phyloP scores from a whole-genome alignment of 92 coral and sea anemone genomes.

The Actinernus sp. region DNA sequence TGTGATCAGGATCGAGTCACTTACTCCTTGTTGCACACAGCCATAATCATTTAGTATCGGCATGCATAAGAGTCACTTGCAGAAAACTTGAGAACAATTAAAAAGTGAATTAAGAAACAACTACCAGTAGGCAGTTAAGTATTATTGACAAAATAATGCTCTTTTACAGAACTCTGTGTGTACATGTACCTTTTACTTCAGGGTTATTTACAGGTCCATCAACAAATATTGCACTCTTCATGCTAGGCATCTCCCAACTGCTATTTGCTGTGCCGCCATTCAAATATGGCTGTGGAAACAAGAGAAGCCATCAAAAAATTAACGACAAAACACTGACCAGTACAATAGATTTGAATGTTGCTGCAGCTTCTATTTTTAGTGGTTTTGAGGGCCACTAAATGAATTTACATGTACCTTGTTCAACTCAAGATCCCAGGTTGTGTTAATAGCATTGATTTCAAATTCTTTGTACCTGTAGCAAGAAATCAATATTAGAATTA shows the following conservation, averaged over 20 bases:
- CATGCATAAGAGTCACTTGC: too few species aligned
- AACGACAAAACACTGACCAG: too few species aligned
- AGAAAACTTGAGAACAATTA: too few species aligned
- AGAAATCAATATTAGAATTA: background rate
- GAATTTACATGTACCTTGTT: conserved; percentile 53
- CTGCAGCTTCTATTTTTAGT: too few species aligned
- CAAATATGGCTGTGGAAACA: conserved; percentile 62
- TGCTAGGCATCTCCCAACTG: conserved; percentile 90
- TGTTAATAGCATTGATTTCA: conserved; percentile 89
- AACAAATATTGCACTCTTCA: conserved; percentile 83
- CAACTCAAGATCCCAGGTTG: conserved; percentile 85
- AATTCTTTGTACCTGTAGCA: conserved; percentile 83
- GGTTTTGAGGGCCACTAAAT: too few species aligned
- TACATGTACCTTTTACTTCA: conserved; percentile 39
- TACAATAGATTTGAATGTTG: too few species aligned
- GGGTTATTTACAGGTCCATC: conserved; percentile 79
- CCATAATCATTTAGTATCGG: too few species aligned
- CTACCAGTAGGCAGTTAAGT: background rate
- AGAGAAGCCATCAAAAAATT: too few species aligned
- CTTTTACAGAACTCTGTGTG: background rate
- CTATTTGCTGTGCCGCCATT: conserved; percentile 89
- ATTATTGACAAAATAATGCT: background rate
- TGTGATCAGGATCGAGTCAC: too few species aligned
- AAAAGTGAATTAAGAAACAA: background rate
- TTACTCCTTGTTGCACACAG: too few species aligned